phyloP scores from a whole-genome alignment of 1,140 invertebrate species.

The Capitella teleta region DNA sequence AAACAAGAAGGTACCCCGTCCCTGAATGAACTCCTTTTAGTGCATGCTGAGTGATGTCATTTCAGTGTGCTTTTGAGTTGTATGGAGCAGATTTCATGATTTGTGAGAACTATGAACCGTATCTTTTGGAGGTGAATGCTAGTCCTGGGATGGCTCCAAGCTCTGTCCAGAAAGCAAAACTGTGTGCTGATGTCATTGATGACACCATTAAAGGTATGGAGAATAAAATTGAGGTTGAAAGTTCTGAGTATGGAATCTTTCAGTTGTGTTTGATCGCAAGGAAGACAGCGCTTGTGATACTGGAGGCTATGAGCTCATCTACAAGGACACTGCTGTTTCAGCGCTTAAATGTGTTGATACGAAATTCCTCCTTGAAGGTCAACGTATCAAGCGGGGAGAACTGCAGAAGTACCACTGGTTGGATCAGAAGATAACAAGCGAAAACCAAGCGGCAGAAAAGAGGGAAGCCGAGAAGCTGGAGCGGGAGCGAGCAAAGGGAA shows the following conservation, averaged over 20 bases:
- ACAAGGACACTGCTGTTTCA: conserved; percentile 42
- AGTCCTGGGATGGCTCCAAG: conserved; percentile 80
- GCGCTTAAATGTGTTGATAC: conserved; percentile 7
- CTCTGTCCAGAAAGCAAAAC: conserved; percentile 71
- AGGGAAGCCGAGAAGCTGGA: not conserved
- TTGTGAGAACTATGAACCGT: conserved; percentile 75
- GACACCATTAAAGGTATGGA: conserved; percentile 77
- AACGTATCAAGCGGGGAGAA: conserved; percentile 3
- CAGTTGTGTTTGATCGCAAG: conserved; percentile 73
- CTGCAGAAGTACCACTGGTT: conserved; percentile 4
- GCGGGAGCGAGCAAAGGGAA: not conserved
- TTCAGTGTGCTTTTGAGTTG: conserved; percentile 61
- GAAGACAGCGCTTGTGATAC: conserved; percentile 66
- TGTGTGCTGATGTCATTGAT: conserved; percentile 77
- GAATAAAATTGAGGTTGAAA: not conserved
- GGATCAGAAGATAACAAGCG: conserved; percentile 5
- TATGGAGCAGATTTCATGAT: conserved; percentile 89
- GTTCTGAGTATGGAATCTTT: not conserved
- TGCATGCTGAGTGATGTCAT: not conserved
- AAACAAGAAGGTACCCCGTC: conserved; percentile 60
- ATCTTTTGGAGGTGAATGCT: conserved; percentile 90
- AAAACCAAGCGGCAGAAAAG: not conserved
- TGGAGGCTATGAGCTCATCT: conserved; percentile 73
- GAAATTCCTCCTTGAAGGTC: conserved; percentile 10
- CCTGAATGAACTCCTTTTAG: not conserved